These are phyloP conservation scores for Gymnogyps californianus DNA, from an alignment of 2,113 vertebrate species.

Conservation along the genomic window DNA sequence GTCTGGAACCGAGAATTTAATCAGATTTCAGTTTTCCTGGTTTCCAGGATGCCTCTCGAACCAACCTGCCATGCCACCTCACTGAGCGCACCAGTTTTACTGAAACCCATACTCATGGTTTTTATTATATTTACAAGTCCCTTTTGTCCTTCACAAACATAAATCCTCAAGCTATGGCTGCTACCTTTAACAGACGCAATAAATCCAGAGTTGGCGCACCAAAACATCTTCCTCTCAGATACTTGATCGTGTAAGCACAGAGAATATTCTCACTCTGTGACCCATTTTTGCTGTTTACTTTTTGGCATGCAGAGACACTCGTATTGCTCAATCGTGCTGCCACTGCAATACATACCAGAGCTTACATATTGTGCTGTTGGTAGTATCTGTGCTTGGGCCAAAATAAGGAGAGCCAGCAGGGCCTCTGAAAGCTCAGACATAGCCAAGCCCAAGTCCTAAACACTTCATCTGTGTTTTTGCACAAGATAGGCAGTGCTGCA, in stretches of 20 bases:
- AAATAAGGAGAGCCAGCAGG: not conserved
- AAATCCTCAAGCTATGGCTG: not conserved
- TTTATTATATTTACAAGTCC: not conserved
- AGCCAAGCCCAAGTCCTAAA: not conserved
- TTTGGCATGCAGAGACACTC: not conserved
- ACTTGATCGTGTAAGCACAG: accelerated
- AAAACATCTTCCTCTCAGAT: not conserved
- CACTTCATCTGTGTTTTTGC: not conserved
- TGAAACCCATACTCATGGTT: not conserved
- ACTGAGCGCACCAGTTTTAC: not conserved
- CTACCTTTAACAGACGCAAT: not conserved
- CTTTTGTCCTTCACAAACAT: not conserved
- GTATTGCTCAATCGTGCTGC: not conserved
- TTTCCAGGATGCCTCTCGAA: not conserved
- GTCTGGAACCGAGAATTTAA: not conserved
- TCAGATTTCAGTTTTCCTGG: not conserved
- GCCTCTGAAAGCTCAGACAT: not conserved
- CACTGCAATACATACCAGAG: not conserved
- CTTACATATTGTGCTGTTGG: not conserved
- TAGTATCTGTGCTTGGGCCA: not conserved
- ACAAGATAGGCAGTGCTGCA: not conserved
- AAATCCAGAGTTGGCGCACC: not conserved
- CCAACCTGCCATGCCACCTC: not conserved
- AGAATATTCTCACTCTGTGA: not conserved
- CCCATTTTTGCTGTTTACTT: slow-evolving; percentile 4